A percentile compares a stretch with the other conserved stretches of the same genome.
Evolutionary conservation across 2,797 vertebrate genomes (phyloP).

Genomic region (Dryobates pubescens): DNA sequence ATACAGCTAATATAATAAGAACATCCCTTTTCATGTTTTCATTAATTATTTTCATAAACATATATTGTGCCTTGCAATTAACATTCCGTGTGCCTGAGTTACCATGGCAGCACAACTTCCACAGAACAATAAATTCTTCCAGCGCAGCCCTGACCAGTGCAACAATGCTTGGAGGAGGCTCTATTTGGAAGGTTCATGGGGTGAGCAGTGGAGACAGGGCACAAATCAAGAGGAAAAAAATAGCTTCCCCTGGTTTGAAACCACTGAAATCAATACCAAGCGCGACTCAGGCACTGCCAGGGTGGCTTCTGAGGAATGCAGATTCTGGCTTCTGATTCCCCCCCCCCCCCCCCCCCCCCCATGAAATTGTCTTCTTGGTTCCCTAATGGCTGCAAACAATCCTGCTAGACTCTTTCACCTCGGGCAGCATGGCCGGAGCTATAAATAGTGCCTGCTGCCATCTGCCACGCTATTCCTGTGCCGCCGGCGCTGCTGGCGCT

Average conservation of each 20-base stretch:
- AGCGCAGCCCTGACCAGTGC: slow-evolving; percentile 27
- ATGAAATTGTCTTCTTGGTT: background rate
- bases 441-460: slow-evolving; percentile 81
- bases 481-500: slow-evolving; percentile 55
- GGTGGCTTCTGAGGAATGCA: background rate
- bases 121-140: slow-evolving; percentile 65
- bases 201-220: background rate
- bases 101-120: slow-evolving; percentile 71
- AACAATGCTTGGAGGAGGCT: slow-evolving; percentile 25
- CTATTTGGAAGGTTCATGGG: background rate
- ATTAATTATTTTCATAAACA: slow-evolving; percentile 69
- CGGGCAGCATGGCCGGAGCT: slow-evolving; percentile 67
- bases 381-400: slow-evolving; percentile 56
- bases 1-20: background rate
- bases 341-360: accelerated
- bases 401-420: slow-evolving; percentile 60
- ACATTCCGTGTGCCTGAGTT: slow-evolving; percentile 70
- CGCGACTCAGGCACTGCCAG: background rate
- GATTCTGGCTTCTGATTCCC: background rate
- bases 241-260: background rate
- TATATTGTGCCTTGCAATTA: slow-evolving; percentile 67
- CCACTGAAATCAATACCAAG: background rate
- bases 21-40: background rate
- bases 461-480: slow-evolving; percentile 76
- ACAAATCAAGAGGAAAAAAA: background rate